phyloP scores from a whole-genome alignment of 1,140 invertebrate species.

The Antheraea pernyi region DNA sequence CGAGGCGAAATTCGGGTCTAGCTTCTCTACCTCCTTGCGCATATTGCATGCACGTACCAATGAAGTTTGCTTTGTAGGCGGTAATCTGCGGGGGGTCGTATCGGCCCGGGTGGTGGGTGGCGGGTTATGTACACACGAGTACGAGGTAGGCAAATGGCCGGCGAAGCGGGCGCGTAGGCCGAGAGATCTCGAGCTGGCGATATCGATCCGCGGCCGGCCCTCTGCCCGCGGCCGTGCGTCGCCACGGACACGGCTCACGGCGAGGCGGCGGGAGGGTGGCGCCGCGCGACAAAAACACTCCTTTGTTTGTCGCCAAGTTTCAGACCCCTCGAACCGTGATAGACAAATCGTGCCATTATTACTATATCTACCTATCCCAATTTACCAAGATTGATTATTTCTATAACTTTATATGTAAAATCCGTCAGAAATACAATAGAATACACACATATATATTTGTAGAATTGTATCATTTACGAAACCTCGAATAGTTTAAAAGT shows the following conservation, averaged over 20 bases:
- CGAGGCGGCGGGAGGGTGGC: slow-evolving; percentile 44
- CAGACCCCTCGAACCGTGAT: slow-evolving; percentile 24
- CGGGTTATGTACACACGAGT: slow-evolving; percentile 75
- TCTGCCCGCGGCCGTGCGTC: slow-evolving; percentile 53
- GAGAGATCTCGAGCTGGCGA: slow-evolving; percentile 62
- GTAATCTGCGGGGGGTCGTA: slow-evolving; percentile 74
- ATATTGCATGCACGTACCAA: slow-evolving; percentile 78
- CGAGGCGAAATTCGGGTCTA: slow-evolving; percentile 62
- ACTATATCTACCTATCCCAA: background rate
- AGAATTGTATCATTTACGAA: too few species aligned
- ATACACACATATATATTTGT: too few species aligned
- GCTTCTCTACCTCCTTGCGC: slow-evolving; percentile 56
- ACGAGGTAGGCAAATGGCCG: slow-evolving; percentile 75
- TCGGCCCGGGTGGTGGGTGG: slow-evolving; percentile 62
- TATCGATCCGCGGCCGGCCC: slow-evolving; percentile 68
- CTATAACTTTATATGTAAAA: too few species aligned
- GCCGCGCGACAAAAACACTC: slow-evolving; percentile 69
- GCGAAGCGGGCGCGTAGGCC: slow-evolving; percentile 68
- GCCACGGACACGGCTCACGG: slow-evolving; percentile 58
- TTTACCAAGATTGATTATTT: background rate
- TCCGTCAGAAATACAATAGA: too few species aligned
- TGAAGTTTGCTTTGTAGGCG: slow-evolving; percentile 78
- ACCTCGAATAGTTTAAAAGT: too few species aligned
- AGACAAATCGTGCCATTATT: slow-evolving; percentile 6
- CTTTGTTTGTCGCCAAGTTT: slow-evolving; percentile 55